A percentile compares a stretch with the other conserved stretches of the same genome.
phyloP scores from a whole-genome alignment of 2,888 invertebrate species.

The Lymantria monacha region DNA sequence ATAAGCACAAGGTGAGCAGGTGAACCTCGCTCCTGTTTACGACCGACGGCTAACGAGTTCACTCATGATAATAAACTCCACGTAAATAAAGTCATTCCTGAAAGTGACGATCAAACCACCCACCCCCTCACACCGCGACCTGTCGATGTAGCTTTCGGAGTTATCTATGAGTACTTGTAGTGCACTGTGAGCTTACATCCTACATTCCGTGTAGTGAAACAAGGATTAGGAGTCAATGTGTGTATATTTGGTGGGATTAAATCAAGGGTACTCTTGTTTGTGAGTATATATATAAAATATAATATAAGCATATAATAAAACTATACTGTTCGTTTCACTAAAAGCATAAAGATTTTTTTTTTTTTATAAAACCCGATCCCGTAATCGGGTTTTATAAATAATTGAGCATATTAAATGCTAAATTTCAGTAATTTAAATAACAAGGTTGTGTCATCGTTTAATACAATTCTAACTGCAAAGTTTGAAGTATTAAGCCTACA shows the following conservation, averaged over 20 bases:
- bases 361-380: too few relatives aligned
- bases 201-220: not conserved
- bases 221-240: not conserved
- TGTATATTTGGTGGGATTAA: not conserved
- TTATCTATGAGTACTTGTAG: not conserved
- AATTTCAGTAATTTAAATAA: too few relatives aligned
- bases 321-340: too few relatives aligned
- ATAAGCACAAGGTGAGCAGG: slow-evolving; percentile 39
- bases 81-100: slow-evolving; percentile 54
- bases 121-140: not conserved
- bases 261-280: not conserved
- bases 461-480: too few relatives aligned
- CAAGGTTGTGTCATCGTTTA: too few relatives aligned
- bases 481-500: too few relatives aligned
- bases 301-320: not conserved
- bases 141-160: not conserved
- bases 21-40: slow-evolving; percentile 50
- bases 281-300: not conserved
- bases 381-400: too few relatives aligned
- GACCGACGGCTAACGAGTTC: slow-evolving; percentile 57
- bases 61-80: slow-evolving; percentile 57
- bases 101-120: slow-evolving; percentile 7
- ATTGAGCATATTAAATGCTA: too few relatives aligned
- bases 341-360: too few relatives aligned
- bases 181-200: not conserved